A percentile compares a stretch with the other conserved stretches of the same genome.
Conservation (phyloP, 2,888 invertebrate species). For the Callinectes sapidus region DNA sequence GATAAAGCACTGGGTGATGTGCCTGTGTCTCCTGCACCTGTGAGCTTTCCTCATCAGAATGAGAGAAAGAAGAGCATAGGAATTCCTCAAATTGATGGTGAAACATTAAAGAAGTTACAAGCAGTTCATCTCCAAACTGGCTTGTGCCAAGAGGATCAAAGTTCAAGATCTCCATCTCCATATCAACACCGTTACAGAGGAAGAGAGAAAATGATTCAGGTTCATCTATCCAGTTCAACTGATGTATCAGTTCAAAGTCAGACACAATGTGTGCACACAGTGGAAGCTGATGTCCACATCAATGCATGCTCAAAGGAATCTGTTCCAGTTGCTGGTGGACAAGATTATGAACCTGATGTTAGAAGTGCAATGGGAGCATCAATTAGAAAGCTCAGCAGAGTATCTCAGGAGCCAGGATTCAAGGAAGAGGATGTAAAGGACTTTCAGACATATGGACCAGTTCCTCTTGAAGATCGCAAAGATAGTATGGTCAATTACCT, state of each 20-base stretch:
- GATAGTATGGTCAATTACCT: conserved; percentile 70
- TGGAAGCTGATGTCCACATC: conserved; percentile 59
- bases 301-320: conserved; percentile 48
- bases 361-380: conserved; percentile 68
- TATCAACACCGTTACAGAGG: conserved; percentile 49
- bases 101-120: conserved; percentile 45
- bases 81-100: conserved; percentile 51
- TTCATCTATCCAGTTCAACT: conserved; percentile 55
- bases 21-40: conserved; percentile 10
- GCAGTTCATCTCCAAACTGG: conserved; percentile 53
- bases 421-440: conserved; percentile 69
- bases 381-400: conserved; percentile 64
- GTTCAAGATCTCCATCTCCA: conserved; percentile 58
- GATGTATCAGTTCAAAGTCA: conserved; percentile 32
- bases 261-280: conserved; percentile 1
- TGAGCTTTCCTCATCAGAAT: conserved; percentile 7
- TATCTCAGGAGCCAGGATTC: conserved; percentile 68
- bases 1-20: not conserved
- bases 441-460: conserved; percentile 56
- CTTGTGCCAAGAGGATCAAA: not conserved
- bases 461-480: conserved; percentile 65
- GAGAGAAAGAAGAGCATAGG: conserved; percentile 9
- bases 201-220: conserved; percentile 64
- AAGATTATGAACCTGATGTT: conserved; percentile 53
- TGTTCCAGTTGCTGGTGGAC: conserved; percentile 31